Evolutionary conservation across 2,797 vertebrate genomes (phyloP).

Genomic region (Tapirus indicus): DNA sequence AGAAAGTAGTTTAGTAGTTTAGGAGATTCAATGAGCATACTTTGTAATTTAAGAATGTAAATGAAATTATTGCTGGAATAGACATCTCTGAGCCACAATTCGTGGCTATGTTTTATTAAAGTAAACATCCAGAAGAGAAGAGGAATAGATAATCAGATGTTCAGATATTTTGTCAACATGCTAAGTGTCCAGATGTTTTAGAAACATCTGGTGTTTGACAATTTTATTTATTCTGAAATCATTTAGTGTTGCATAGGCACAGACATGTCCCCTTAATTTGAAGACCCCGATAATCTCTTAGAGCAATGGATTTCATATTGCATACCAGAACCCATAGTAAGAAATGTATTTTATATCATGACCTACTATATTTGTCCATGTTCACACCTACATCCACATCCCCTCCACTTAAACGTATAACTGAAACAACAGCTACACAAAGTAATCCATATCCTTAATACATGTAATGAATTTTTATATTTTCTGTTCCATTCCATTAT

Average conservation of each 20-base stretch:
- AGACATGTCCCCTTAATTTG: slow-evolving; percentile 28
- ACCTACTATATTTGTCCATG: background rate
- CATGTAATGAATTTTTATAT: background rate
- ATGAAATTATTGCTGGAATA: slow-evolving; percentile 26
- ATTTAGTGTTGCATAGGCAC: background rate
- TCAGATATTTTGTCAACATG: slow-evolving; percentile 44
- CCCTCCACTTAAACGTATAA: background rate
- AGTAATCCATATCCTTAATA: background rate
- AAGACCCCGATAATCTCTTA: background rate
- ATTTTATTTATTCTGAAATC: slow-evolving; percentile 25
- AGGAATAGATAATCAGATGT: background rate
- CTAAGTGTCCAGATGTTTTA: slow-evolving; percentile 60
- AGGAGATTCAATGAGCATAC: background rate
- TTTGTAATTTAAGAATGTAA: slow-evolving; percentile 54
- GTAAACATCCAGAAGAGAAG: slow-evolving; percentile 22
- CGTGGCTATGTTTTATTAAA: slow-evolving; percentile 37
- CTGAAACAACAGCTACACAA: background rate
- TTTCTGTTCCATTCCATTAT: background rate
- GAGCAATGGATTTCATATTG: background rate
- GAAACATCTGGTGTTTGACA: slow-evolving; percentile 54
- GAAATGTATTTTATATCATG: background rate
- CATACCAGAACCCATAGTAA: background rate
- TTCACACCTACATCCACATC: background rate
- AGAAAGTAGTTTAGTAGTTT: background rate
- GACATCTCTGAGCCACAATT: background rate